Percentiles rank a stretch among this genome's conserved stretches.
phyloP scores from a whole-genome alignment of 2,888 invertebrate genomes.

The Apamea anceps region DNA sequence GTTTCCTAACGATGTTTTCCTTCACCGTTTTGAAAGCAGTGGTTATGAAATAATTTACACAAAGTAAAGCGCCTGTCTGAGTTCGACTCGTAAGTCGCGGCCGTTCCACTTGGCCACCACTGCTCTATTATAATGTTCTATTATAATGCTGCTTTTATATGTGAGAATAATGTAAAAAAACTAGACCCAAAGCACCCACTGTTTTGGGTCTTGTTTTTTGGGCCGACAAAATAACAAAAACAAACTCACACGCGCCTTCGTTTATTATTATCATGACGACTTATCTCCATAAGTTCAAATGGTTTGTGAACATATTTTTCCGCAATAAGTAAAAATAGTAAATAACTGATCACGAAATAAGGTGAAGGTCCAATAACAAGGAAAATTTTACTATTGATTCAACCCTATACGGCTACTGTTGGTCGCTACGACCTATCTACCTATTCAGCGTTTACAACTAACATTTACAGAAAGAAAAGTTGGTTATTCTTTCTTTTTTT shows the following conservation, averaged over 20 bases:
- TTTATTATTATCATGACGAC: not conserved
- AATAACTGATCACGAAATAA: not conserved
- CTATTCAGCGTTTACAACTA: not conserved
- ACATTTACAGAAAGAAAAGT: not conserved
- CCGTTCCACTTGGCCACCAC: too few species aligned
- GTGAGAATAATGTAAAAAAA: too few species aligned
- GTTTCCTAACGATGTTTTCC: too few species aligned
- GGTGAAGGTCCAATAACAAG: not conserved
- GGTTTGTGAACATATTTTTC: not conserved
- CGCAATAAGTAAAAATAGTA: not conserved
- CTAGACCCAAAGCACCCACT: too few species aligned
- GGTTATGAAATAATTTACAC: too few species aligned
- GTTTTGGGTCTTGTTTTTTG: too few species aligned
- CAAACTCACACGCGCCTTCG: not conserved
- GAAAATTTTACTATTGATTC: not conserved
- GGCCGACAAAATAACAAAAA: not conserved
- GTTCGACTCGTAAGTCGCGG: too few species aligned
- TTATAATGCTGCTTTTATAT: too few species aligned
- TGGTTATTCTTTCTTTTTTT: too few species aligned
- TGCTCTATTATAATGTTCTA: too few species aligned
- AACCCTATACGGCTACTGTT: not conserved
- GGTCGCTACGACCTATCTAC: not conserved
- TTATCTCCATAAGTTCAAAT: not conserved
- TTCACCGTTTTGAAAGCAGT: too few species aligned
- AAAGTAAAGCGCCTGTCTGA: too few species aligned